These are phyloP conservation scores for Corbicula japonica DNA, from an alignment of 2,888 invertebrate species.

Conservation along the genomic window DNA sequence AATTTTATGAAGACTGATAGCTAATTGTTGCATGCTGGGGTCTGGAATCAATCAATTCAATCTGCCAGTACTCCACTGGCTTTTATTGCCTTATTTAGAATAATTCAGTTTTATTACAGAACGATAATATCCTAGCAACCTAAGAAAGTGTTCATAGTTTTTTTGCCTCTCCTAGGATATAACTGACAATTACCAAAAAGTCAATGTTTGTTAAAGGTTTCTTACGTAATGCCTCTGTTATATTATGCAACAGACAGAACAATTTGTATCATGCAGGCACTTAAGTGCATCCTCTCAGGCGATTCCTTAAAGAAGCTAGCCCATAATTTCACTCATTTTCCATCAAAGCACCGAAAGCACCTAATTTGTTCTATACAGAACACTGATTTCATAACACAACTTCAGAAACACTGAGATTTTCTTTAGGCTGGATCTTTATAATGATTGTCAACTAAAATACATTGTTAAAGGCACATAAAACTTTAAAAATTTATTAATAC, in stretches of 20 bases:
- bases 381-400: no score
- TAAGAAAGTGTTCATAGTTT: constrained; percentile 10
- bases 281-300: no score
- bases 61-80: constrained; percentile 12
- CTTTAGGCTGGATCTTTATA: no score
- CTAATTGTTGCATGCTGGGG: constrained; percentile 37
- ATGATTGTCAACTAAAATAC: no score
- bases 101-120: constrained; percentile 30
- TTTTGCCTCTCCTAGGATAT: neutral
- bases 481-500: no score
- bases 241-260: neutral
- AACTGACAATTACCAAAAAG: neutral
- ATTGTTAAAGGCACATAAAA: no score
- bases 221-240: constrained; percentile 1
- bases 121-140: constrained; percentile 31
- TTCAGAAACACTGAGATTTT: no score
- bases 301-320: no score
- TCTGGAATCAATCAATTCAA: constrained; percentile 39
- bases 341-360: no score
- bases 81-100: constrained; percentile 43
- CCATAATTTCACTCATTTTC: no score
- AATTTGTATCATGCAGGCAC: neutral
- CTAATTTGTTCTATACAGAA: no score
- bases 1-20: constrained; percentile 21
- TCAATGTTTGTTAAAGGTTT: constrained; percentile 2